Conservation (phyloP, 1,140 invertebrate genomes). For the Lordiphosa stackelbergi region DNA sequence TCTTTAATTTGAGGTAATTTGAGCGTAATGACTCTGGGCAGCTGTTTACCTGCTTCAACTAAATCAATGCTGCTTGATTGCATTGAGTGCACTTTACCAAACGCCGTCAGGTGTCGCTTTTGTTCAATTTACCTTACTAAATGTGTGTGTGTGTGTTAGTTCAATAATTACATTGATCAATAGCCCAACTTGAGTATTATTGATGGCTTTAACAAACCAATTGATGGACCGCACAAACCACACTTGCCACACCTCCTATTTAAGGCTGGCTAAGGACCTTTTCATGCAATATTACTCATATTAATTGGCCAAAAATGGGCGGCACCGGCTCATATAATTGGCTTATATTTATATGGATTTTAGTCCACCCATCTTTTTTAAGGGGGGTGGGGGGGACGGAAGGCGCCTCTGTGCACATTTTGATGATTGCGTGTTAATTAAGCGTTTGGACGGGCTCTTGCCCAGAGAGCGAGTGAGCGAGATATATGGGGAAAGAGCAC, state of each 20-base stretch:
- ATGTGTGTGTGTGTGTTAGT: too few relatives aligned
- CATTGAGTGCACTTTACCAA: too few relatives aligned
- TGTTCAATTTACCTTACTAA: background rate
- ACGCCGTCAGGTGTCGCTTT: background rate
- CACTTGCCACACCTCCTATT: conserved; percentile 10
- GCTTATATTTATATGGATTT: conserved; percentile 36
- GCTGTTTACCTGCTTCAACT: background rate
- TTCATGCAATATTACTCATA: conserved; percentile 27
- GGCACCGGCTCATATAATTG: conserved; percentile 30
- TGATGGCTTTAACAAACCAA: conserved; percentile 23
- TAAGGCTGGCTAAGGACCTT: conserved; percentile 14
- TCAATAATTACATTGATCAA: conserved; percentile 20
- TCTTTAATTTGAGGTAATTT: too few relatives aligned
- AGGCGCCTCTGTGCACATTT: conserved; percentile 16
- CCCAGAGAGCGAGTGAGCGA: conserved; percentile 5
- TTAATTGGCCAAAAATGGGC: conserved; percentile 30
- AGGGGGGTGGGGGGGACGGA: background rate
- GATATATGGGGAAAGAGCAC: background rate
- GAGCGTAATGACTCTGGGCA: too few relatives aligned
- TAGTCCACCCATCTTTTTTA: conserved; percentile 1
- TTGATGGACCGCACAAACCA: conserved; percentile 16
- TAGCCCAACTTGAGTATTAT: conserved; percentile 21
- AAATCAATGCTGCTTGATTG: background rate
- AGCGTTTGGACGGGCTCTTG: conserved; percentile 62
- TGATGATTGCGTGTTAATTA: conserved; percentile 65